Percentiles rank a stretch among this genome's conserved stretches.
These are phyloP conservation scores for Campylomormyrus tamandua DNA, from an alignment of 2,113 vertebrate genomes.

Conservation along the genomic window DNA sequence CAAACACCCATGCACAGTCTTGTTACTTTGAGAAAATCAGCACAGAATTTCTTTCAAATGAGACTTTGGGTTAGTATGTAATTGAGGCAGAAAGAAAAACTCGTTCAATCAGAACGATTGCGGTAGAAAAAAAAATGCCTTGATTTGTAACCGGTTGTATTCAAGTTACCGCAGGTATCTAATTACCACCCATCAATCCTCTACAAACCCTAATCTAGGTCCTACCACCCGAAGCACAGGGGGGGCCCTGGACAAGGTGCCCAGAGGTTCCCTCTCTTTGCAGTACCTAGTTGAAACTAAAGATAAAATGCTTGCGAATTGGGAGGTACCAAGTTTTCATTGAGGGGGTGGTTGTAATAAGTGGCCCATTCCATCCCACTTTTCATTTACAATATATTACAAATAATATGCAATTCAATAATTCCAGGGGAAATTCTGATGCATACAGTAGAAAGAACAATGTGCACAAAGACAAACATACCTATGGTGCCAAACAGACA, in stretches of 20 bases:
- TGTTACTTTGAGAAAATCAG: not conserved
- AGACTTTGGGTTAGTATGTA: not conserved
- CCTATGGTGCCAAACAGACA: not conserved
- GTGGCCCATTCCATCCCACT: not conserved
- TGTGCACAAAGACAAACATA: no score
- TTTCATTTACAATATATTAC: not conserved
- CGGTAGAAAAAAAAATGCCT: not conserved
- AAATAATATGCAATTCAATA: not conserved
- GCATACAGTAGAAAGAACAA: not conserved
- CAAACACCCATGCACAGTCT: not conserved
- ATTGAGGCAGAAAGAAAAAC: not conserved
- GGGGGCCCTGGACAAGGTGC: not conserved
- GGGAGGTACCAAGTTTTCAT: not conserved
- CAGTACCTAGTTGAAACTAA: not conserved
- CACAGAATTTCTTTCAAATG: not conserved
- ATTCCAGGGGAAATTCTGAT: not conserved
- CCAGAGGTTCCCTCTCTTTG: not conserved
- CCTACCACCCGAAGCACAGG: not conserved
- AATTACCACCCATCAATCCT: not conserved
- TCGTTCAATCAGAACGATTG: no score
- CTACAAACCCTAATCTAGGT: not conserved
- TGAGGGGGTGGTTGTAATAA: not conserved
- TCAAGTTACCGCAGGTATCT: not conserved
- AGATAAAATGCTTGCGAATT: not conserved
- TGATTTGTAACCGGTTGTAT: not conserved